Evolutionary conservation across 1,140 invertebrate genomes (phyloP).

Genomic region (Wasmannia auropunctata): DNA sequence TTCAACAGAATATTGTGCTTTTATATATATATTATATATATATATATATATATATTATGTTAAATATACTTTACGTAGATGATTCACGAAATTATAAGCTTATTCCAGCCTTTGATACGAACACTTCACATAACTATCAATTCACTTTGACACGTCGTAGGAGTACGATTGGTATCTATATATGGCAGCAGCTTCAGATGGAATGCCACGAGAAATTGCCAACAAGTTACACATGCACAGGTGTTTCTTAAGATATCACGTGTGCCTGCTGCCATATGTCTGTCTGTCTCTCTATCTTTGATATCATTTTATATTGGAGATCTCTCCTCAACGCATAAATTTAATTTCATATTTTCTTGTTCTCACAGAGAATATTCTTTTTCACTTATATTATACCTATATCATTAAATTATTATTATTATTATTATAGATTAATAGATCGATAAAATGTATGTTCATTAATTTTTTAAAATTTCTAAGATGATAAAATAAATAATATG

Average conservation of each 20-base stretch:
- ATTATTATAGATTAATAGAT: too few species aligned
- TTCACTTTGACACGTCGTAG: slow-evolving; percentile 46
- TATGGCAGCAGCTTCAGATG: slow-evolving; percentile 67
- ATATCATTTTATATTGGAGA: slow-evolving; percentile 16
- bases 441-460: neutral
- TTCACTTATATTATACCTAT: neutral
- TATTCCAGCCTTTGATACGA: neutral
- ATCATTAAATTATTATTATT: neutral
- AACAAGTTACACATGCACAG: slow-evolving; percentile 81
- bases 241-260: slow-evolving; percentile 82
- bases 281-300: slow-evolving; percentile 12
- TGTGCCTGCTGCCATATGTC: slow-evolving; percentile 61
- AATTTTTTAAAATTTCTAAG: neutral
- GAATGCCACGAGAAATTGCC: slow-evolving; percentile 74
- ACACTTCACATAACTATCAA: slow-evolving; percentile 23
- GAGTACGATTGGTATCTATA: slow-evolving; percentile 65
- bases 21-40: neutral
- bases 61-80: slow-evolving; percentile 22
- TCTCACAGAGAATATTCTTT: neutral
- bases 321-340: neutral
- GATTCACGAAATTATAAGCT: neutral
- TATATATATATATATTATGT: neutral
- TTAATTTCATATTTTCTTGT: neutral
- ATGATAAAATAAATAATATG: neutral
- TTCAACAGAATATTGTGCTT: neutral